Conservation (phyloP, 1,140 invertebrate genomes). For the Armadillidium nasatum region DNA sequence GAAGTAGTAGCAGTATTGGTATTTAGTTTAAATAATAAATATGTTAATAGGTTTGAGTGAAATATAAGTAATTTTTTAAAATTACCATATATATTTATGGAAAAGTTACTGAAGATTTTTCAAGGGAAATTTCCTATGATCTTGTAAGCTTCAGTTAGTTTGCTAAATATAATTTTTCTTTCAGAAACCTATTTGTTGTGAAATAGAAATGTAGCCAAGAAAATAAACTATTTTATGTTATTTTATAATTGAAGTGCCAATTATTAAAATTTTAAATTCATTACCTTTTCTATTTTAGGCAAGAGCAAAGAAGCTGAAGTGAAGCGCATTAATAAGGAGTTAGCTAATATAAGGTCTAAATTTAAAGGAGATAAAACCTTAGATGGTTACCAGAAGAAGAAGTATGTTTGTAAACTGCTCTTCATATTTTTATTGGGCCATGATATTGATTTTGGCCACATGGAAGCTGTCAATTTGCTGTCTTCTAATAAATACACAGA, state of each 20-base stretch:
- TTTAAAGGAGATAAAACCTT: constrained; percentile 99
- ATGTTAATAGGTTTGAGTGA: no score
- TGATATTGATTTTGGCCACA: constrained; percentile 99
- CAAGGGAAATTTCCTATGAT: no score
- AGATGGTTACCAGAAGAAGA: constrained; percentile 99
- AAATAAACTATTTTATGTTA: no score
- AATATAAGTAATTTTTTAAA: no score
- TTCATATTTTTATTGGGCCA: constrained; percentile 99
- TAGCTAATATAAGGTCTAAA: constrained; percentile 99
- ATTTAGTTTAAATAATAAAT: no score
- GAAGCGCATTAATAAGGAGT: constrained; percentile 98
- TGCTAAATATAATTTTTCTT: no score
- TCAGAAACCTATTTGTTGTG: no score
- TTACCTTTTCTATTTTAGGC: constrained; percentile 56
- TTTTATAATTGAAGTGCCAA: background rate
- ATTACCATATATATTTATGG: no score
- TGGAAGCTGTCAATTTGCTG: constrained; percentile 99
- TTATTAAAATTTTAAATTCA: background rate
- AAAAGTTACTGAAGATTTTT: no score
- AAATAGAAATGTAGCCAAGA: no score
- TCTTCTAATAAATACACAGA: constrained; percentile 99
- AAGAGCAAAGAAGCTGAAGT: constrained; percentile 99
- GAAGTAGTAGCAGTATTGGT: no score
- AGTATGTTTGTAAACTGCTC: constrained; percentile 99
- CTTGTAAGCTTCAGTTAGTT: no score